Evolutionary conservation across 2,113 vertebrate species (phyloP), one percentile per base, ranked within the genome.

Genomic region (Vulpes ferrilata): DNA sequence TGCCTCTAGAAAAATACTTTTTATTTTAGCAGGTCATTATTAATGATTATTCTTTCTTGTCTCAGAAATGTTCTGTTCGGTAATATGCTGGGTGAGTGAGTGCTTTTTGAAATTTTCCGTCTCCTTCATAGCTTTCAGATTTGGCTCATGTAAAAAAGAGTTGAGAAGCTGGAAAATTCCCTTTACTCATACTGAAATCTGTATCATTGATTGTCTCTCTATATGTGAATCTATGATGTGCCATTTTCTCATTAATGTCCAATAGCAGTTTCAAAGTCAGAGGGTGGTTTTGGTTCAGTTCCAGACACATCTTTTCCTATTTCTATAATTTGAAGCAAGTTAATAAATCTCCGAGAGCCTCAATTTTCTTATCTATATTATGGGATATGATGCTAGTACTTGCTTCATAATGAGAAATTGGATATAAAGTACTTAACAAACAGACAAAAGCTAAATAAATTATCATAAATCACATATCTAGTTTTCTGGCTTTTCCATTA

Each of bases 51-150:
- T 88, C 38, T 76, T 73, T 86, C 55, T 91, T 55, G 65, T 92
- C 91, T 98, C 93, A 89, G 81, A 95, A 96, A 95, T 95, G 76
- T 86, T 95, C 78, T 80, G 74, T 83, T 91, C 79, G 67, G 79
- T 55, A 89, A 96, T 83, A 32, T 48, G 60, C 91, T 53, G 51
- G 82, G 32, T 94, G 87, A 96, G 83, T 79, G 55, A 97, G 62
- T 95, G 32, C 83, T 90, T 96, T 88, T 57, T 95, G 89, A 86
- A 98, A 97, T 55, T 97, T 98, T 97, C 96, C 93, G 0, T 95
- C 87, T 88, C 62, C 57, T 87, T 90, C 81, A 62, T 55, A 79
- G 96, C 85, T 81, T 85, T 97, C 82, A 81, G 82, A 82, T 86
- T 87, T 96, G 97, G 55, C 67, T 91, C 59, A 51, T 65, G 76